phyloP scores from a whole-genome alignment of 2,113 vertebrate genomes.

The Anas platyrhynchos region DNA sequence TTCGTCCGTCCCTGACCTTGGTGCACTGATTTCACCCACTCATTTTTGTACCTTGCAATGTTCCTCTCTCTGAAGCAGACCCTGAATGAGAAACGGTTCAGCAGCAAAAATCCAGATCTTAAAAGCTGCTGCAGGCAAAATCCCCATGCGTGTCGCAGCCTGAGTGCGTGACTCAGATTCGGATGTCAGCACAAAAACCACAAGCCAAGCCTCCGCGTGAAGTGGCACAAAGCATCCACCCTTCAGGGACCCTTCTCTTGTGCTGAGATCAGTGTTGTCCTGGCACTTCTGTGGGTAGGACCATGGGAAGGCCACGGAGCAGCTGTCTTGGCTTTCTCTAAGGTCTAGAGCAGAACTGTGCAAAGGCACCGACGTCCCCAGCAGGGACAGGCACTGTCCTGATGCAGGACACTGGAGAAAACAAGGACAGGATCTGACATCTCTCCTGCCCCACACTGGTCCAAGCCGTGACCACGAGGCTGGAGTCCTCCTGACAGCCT shows the following conservation, averaged over 20 bases:
- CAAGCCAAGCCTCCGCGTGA: neutral
- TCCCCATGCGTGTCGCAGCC: rapidly evolving
- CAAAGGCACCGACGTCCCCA: neutral
- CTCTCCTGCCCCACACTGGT: neutral
- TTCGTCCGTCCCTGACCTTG: neutral
- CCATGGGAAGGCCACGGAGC: neutral
- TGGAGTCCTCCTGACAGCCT: neutral
- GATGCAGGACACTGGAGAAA: neutral
- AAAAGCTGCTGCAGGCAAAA: neutral
- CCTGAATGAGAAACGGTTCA: neutral
- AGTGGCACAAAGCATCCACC: neutral
- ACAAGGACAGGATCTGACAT: neutral
- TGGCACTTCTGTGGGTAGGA: neutral
- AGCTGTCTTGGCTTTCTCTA: neutral
- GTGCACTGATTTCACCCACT: neutral
- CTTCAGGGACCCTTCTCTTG: neutral
- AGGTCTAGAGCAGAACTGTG: neutral
- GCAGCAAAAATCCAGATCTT: neutral
- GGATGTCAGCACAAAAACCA: neutral
- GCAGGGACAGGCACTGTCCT: neutral
- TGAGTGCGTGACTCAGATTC: neutral
- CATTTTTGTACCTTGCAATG: neutral
- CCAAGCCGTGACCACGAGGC: neutral
- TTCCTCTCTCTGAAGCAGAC: neutral
- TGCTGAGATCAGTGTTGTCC: neutral